Evolutionary conservation across 1,140 invertebrate species (phyloP), one percentile per base, ranked within the genome.

Genomic region (Solenopsis invicta): DNA sequence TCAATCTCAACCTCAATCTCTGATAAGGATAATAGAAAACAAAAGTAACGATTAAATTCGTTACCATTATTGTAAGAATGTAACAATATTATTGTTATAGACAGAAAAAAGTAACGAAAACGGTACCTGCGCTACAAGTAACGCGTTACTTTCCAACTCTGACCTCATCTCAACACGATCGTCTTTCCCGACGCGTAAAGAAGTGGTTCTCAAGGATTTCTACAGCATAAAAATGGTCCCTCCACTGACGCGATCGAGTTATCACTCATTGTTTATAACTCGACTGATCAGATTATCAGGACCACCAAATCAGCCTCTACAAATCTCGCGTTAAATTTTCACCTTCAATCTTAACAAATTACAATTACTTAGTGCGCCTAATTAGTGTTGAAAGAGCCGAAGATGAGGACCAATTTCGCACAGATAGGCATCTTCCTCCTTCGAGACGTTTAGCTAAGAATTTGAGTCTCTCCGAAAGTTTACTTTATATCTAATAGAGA

Each of bases 321-420:
- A 45, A 76, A 62, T 12, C 21, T 77, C 9, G 13, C 8, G 6
- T 24, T 45, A 13, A 54, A 77, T 61, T 77, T 61, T 62, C 16
- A 18, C 12, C 29, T 21, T 10, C 41, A 64, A 34, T n/a, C 56
- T 64, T 45, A 48, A 18, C 0, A 29, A 2, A 34, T 77, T 34
- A 71, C 4, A 5, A 76, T 59, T 45, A 61, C 18, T 52, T 18
- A 34, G 18, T 18, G 10, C 10, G 18, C 5, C 0, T 29, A 64
- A 77, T 64, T 48, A 64, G 48, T 21, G n/a, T 4, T 64, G n/a
- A 34, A 77, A 77, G 24, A 77, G 18, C 56, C 59, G 41, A 64
- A 64, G 41, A 48, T 34, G 41, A 48, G 24, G 12, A 50, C 50
- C 41, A 13, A 50, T 66, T 18, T 48, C 48, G 12, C 9, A 29